A percentile compares a stretch with the other conserved stretches of the same genome.
phyloP scores from a whole-genome alignment of 2,113 vertebrate genomes.

The Kryptolebias marmoratus region DNA sequence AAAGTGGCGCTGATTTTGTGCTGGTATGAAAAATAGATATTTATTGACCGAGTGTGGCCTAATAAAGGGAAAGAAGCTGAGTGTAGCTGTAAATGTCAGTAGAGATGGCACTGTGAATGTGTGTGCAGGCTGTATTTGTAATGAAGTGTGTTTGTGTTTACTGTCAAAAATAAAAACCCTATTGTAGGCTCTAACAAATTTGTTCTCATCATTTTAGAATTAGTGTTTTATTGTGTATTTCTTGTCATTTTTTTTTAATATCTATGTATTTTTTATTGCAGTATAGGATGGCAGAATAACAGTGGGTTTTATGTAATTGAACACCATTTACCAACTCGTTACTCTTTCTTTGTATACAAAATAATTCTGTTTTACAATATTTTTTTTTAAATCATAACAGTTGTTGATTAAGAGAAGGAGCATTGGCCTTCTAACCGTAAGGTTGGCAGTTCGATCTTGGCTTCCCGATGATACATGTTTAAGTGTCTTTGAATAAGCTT shows the following conservation, averaged over 20 bases:
- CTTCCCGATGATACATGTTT: not conserved
- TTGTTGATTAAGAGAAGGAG: no score
- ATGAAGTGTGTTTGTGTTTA: not conserved
- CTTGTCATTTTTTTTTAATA: not conserved
- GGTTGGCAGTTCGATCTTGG: no score
- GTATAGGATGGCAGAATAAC: not conserved
- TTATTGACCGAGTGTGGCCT: not conserved
- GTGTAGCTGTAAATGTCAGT: not conserved
- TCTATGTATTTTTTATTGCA: not conserved
- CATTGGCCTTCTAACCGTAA: no score
- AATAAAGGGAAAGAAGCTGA: not conserved
- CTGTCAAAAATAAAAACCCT: no score
- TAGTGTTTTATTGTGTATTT: no score
- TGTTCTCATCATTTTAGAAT: no score
- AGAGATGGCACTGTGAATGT: not conserved
- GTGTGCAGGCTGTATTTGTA: not conserved
- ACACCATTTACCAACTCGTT: not conserved
- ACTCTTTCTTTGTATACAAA: no score
- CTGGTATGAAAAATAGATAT: conserved; percentile 6
- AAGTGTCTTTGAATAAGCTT: not conserved
- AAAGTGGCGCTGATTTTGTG: not conserved
- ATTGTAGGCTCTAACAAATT: no score
- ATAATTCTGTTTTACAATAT: no score
- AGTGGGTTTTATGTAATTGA: not conserved
- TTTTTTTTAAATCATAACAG: no score